phyloP scores from a whole-genome alignment of 2,113 vertebrate species.

The Sakesphorus luctuosus region DNA sequence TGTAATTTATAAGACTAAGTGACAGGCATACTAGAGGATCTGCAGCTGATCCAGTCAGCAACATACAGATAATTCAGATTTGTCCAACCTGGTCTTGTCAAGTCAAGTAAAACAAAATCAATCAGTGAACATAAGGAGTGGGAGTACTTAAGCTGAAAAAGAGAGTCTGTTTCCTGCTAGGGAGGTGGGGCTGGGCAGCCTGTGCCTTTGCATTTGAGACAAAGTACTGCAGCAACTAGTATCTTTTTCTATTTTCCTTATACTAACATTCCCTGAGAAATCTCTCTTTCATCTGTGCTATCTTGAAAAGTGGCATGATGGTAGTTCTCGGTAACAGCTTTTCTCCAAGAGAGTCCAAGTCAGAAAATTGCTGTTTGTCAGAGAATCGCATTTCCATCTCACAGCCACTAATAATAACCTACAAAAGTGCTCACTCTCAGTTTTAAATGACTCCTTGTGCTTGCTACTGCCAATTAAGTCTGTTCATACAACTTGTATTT shows the following conservation, averaged over 20 bases:
- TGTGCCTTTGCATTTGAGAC: background rate
- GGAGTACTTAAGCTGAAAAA: conserved; percentile 45
- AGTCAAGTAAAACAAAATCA: conserved; percentile 62
- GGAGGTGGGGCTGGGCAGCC: background rate
- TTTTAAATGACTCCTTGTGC: conserved; percentile 29
- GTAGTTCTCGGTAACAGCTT: background rate
- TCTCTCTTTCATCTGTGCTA: background rate
- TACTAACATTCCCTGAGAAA: background rate
- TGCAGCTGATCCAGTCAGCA: conserved; percentile 36
- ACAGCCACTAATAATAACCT: conserved; percentile 40
- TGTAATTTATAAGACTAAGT: conserved; percentile 40
- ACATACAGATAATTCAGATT: conserved; percentile 38
- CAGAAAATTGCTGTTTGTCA: conserved; percentile 17
- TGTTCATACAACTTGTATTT: conserved; percentile 19
- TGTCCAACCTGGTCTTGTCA: conserved; percentile 53
- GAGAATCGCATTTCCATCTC: conserved; percentile 52
- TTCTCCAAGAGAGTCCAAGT: background rate
- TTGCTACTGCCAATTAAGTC: conserved; percentile 11
- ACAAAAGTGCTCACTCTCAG: conserved; percentile 23
- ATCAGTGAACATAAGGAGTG: conserved; percentile 40
- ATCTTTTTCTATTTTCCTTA: background rate
- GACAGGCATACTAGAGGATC: conserved; percentile 16
- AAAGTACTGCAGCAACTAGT: background rate
- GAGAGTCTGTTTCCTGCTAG: conserved; percentile 26
- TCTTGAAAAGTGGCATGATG: conserved; percentile 14